Evolutionary conservation across 2,888 invertebrate species (phyloP), one percentile per base, ranked within the genome.

Genomic region (Aphodius granarius): DNA sequence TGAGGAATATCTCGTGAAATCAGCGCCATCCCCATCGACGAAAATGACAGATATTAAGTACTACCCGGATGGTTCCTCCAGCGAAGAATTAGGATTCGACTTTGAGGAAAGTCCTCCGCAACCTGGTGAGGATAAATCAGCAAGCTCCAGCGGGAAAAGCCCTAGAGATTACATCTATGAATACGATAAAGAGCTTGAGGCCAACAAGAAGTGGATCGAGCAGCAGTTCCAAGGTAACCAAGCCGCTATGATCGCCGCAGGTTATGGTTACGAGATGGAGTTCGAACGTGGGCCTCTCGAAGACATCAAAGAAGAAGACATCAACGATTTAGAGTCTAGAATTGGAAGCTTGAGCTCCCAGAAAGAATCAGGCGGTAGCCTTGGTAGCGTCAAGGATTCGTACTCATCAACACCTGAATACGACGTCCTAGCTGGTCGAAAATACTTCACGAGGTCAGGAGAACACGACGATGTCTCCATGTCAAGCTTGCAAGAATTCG

Each of bases 401-500:
- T 93, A 94, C 78, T 96, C 96, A 5, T 97, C 97, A 82, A 95
- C 97, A 0, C 97, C 97, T 0, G 97, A 97, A 83, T 96, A 95
- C 81, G 96, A 97, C 87, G 93, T 95, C 80, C 87, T 96, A 76
- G 93, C 95, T 73, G 92, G 95, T n/a, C 91, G 94, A 83, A 93
- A 94, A 83, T 95, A 94, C 86, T 94, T 96, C 83, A 92, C 93
- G 3, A 92, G 93, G 80, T 91, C 92, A 80, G 92, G 94, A n/a
- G 97, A 97, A 81, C 94, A 95, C 84, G 97, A 98, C 84, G 96
- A 97, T 84, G 91, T 96, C 65, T 97, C 97, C 0, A 93, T 97
- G 86, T 96, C 94, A 79, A 97, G 97, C 5, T 89, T 98, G 77
- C 96, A 97, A 87, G 98, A 98, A 85, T 98, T 98, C 88, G 98